Evolutionary conservation across 1,140 invertebrate species (phyloP).

Genomic region (Drosophila sp.): DNA sequence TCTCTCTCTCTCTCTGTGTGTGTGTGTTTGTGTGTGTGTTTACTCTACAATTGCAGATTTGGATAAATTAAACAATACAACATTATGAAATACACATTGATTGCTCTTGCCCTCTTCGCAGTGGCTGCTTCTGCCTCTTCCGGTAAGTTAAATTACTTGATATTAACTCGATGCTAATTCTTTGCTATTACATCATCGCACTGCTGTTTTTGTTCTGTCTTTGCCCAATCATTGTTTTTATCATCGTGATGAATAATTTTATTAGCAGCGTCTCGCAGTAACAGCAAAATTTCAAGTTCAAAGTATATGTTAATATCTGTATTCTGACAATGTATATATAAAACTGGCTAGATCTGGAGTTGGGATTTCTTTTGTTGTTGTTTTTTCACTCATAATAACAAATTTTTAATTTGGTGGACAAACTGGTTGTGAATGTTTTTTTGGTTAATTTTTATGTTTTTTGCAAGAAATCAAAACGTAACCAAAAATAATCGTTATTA

Average conservation of each 20-base stretch:
- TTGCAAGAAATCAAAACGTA: constrained; percentile 29
- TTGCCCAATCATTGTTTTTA: constrained; percentile 2
- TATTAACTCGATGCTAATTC: constrained; percentile 16
- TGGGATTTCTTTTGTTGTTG: background rate
- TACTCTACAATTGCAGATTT: constrained; percentile 34
- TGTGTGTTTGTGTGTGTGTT: constrained; percentile 21
- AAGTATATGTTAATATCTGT: constrained; percentile 40
- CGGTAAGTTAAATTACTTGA: constrained; percentile 54
- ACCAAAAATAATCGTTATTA: background rate
- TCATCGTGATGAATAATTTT: constrained; percentile 42
- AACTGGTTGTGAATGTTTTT: constrained; percentile 37
- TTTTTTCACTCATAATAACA: background rate
- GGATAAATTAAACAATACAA: constrained; percentile 6
- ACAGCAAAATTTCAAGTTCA: constrained; percentile 1
- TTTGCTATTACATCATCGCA: constrained; percentile 43
- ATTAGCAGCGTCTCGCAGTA: constrained; percentile 32
- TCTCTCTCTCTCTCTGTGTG: constrained; percentile 22
- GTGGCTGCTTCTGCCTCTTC: constrained; percentile 56
- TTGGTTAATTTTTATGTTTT: constrained; percentile 18
- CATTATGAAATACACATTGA: constrained; percentile 62
- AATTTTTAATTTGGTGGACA: constrained; percentile 30
- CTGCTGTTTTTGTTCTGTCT: background rate
- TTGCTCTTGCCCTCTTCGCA: constrained; percentile 58
- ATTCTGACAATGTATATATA: background rate
- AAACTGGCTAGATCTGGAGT: constrained; percentile 1